Base-by-base conservation (phyloP, 92 coral and sea anemone genomes). In the Micromussa lordhowensis region DNA sequence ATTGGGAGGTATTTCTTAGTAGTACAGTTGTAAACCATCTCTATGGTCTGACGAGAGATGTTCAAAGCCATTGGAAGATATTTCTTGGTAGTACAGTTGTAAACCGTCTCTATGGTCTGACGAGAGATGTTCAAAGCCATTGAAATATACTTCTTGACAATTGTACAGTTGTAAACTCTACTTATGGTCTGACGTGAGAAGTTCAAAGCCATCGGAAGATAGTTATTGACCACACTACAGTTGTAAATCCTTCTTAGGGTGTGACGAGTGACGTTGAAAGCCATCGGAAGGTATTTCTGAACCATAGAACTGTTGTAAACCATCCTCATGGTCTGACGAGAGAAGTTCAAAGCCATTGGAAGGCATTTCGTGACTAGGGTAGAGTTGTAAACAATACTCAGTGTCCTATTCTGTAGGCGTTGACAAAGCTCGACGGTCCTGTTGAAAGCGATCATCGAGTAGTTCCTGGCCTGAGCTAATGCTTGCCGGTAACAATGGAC, bases 11-110 rank as follows among this genome's bases (percentile, higher is more conserved):
- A 93, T 69, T 48, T 85, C 88, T 74, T 18, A 48, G 54, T 59
- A 14, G 70, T 74, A 53, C 71, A 86, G 75, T 84, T 91, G 87
- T 40, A 34, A 51, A 85, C 32, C 26, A 83, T 69, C 77, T 91
- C 22, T n/a, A 26, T 19, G 93, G 93, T 80, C 89, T 84, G 48
- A 40, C 48, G 48, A 5, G 48, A 40, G 7, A 40, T 70, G 80
- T 93, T 91, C 81, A 87, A 68, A 29, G 90, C 93, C 29, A 86
- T 68, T 4, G 98, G 98, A 4, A 79, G 61, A 44, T 93, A 93
- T 69, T 48, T 85, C 89, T 75, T 18, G 58, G 54, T 51, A 14
- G 71, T 74, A 53, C 77, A 83, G 75, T 84, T 91, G 87, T 44
- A 34, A 51, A 88, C 34, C 28, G 79, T 69, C 77, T 91, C 26